Base-by-base conservation (phyloP, 1,140 invertebrate genomes). In the Drosophila santomea region DNA sequence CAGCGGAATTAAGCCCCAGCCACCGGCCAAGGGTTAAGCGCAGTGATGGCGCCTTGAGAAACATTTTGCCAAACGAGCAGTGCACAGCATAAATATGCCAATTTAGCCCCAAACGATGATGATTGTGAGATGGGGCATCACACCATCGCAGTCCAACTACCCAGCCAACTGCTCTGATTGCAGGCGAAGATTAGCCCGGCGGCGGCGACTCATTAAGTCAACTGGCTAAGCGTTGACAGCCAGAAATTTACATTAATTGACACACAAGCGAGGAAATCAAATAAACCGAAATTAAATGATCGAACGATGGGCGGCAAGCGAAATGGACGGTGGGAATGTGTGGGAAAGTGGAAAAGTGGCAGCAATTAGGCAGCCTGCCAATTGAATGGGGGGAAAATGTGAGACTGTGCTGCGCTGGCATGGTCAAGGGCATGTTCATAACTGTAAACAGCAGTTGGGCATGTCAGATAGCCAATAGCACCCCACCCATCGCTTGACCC, bases 331-430 rank as follows among this genome's bases (percentile, higher is more conserved):
- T 20, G 20, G 25, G 4, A 25, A 25, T 3, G 23, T 3, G 23
- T 25, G 23, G 23, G 23, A 25, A 25, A 25, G 35, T n/a, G 51
- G 15, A 20, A 32, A 10, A 36, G 14, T 20, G 60, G 58, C 74
- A 61, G 59, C 74, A 88, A 85, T 82, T 85, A 88, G 82, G 82
- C 82, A 82, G 39, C 20, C 14, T 85, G 82, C 83, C 82, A 85
- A 48, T 41, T 20, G 47, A 51, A 52, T 36, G 14, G 11, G 23
- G 14, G 15, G 20, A 7, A 58, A 39, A 41, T 15, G 50, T 17
- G 25, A 48, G 39, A 57, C 20, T 15, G 10, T 20, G 20, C 23
- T 38, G 23, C 2, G 20, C 36, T 15, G n/a, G 12, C 41, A 74
- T 56, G 58, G 66, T 67, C 80, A 83, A 84, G 81, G 80, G 61